These are phyloP conservation scores for Cydia strobilella DNA, from an alignment of 1,140 invertebrate species.

Conservation along the genomic window DNA sequence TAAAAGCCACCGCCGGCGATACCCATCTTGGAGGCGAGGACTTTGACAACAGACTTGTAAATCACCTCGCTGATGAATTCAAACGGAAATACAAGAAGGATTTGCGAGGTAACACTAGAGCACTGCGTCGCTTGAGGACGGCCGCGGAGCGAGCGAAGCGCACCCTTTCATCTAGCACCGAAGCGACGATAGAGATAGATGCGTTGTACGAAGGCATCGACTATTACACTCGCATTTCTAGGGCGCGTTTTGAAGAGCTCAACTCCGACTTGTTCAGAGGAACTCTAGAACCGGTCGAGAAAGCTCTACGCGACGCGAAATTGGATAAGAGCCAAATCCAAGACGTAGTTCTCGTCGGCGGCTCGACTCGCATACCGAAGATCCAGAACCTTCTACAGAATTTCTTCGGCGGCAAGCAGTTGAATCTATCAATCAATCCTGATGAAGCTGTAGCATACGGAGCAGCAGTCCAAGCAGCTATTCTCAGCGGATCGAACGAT, in stretches of 20 bases:
- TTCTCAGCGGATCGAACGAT: neutral
- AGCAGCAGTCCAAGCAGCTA: neutral
- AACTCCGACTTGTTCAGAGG: constrained; percentile 1
- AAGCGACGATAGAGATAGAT: constrained; percentile 9
- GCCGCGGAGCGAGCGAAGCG: constrained; percentile 5
- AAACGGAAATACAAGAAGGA: constrained; percentile 4
- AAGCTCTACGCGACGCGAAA: constrained; percentile 3
- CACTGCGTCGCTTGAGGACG: neutral
- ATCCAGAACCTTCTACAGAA: constrained; percentile 10
- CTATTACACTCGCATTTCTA: constrained; percentile 9
- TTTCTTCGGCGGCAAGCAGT: constrained; percentile 6
- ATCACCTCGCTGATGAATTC: neutral
- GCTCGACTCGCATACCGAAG: constrained; percentile 14
- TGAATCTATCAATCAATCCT: neutral
- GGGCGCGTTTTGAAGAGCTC: constrained; percentile 8
- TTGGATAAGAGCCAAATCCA: constrained; percentile 8
- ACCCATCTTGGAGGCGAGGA: constrained; percentile 10
- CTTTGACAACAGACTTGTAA: neutral
- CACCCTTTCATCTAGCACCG: neutral
- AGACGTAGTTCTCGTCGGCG: neutral
- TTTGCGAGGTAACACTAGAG: constrained; percentile 10
- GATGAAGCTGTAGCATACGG: neutral
- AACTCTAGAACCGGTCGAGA: constrained; percentile 12
- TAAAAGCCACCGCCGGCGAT: neutral
- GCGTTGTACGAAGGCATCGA: constrained; percentile 6